Base-by-base conservation (phyloP, 2,113 vertebrate genomes). In the Malurus alboscapulatus region DNA sequence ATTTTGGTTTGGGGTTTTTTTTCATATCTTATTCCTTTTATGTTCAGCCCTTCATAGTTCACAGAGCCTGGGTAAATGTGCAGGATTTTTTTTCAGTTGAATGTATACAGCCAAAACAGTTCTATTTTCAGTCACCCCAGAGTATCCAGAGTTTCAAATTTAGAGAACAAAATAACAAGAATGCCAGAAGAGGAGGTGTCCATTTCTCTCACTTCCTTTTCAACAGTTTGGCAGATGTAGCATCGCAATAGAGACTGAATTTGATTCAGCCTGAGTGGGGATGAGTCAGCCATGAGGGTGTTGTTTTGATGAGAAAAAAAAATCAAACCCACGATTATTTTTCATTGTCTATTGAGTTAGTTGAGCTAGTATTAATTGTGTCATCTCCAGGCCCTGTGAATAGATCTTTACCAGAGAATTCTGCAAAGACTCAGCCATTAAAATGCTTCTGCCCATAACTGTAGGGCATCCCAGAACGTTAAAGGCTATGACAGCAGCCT, bases 401-500 rank as follows among this genome's bases (percentile, higher is more conserved):
- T 68, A 34, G 48, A 75, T 44, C 29, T 88, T 77, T 68, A 74
- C 3, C 11, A 45, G 24, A 51, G n/a, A 61, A 17, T 85, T 63
- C 90, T 94, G 32, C 55, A 78, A 62, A 22, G 32, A 29, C 17
- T 68, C 1, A 4, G 32, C 58, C 48, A 59, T 93, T 83, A 93
- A 92, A 96, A 77, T 67, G 21, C 42, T 87, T 76, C 62, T 90
- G 51, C 58, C 76, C 26, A 3, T 87, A 54, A 59, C 40, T 92
- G 17, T 30, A 50, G 54, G 58, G 42, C 26, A 57, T 50, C 36
- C 8, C 1, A 51, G 57, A 68, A 80, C 4, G 1, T 59, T 65
- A 76, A 51, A 92, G 53, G n/a, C 29, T 91, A 38, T 94, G 95
- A 87, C 84, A 95, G 84, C 62, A 84, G 88, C 93, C 82, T 72